Percentiles rank a stretch among this genome's conserved stretches.
Conservation (phyloP, 37 sponge, comb jelly and placozoan species). For the Hormiphora californensis region DNA sequence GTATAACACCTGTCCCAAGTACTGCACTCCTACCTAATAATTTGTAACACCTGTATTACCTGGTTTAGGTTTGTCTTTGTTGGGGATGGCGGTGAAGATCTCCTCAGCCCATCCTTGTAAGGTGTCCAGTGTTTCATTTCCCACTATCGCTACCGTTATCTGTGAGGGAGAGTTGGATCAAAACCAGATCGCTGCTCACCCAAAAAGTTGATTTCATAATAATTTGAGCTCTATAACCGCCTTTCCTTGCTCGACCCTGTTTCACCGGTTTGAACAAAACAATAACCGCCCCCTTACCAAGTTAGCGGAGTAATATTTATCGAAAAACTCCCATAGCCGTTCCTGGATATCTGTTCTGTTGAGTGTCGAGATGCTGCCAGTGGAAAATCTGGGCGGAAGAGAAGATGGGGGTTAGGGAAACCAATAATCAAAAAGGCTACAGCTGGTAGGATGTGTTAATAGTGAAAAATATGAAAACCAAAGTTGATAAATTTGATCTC, state of each 20-base stretch:
- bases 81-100: constrained; percentile 65
- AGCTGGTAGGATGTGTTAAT: too few species aligned
- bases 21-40: too few species aligned
- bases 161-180: constrained; percentile 43
- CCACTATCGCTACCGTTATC: constrained; percentile 84
- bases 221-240: too few species aligned
- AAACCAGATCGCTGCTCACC: too few species aligned
- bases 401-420: too few species aligned
- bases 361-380: constrained; percentile 50
- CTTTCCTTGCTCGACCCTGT: neutral
- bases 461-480: too few species aligned
- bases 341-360: constrained; percentile 43
- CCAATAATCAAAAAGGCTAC: too few species aligned
- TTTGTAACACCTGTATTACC: too few species aligned
- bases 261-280: neutral
- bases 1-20: too few species aligned
- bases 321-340: constrained; percentile 32
- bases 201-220: too few species aligned
- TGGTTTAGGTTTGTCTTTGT: constrained; percentile 56
- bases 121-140: constrained; percentile 59
- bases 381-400: constrained; percentile 32
- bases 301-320: constrained; percentile 26
- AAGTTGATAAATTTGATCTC: too few species aligned
- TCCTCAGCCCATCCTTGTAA: constrained; percentile 56
- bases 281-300: neutral